Evolutionary conservation across 30 jellyfish, hydroid and myxozoan genomes (phyloP), one percentile per base, ranked within the genome.

Genomic region (Turritopsis dohrnii): DNA sequence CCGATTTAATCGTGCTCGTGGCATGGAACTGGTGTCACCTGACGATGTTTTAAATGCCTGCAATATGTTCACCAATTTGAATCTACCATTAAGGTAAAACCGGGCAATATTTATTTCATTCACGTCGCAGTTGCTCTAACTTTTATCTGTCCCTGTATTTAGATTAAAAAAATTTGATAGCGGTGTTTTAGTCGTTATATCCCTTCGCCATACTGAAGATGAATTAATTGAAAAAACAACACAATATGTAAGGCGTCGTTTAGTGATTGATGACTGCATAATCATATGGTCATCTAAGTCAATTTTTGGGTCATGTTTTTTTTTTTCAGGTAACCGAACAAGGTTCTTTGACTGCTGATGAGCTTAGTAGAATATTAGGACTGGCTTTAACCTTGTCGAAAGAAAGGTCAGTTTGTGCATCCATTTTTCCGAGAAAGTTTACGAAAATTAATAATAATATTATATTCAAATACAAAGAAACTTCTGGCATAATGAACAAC

Each of bases 1-100:
- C 84, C 84, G 99, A 86, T 89, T 89, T 82, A 94, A 94, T 84
- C 90, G 99, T 71, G 99, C 99, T 1, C 60, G 99, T 26, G 99
- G 99, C 30, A 89, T 90, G 97, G 97, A 89, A 27, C 77, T 69
- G 0, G 30, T 69, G 30, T 69, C 77, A 7, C 77, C 77, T n/a
- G 77, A 69, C 0, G 77, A 69, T 27, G 77, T 69, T 7, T 69
- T n/a, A 23, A 69, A 69, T 27, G 77, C 77, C 9, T 23, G 31
- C 0, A 69, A 69, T n/a, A 69, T 69, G 77, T 69, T 69, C 19
- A 21, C 28, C 28, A 27, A 27, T 69, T 27, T 69, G 4, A 69
- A 27, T 8, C 30, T 69, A 69, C 77, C 77, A 7, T n/a, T 69
- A 27, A 69, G 77, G 77, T 69, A 1, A 69, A 69, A 27, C 0